Evolutionary conservation across 2,888 invertebrate species (phyloP).

Genomic region (Ophion obscuratus): DNA sequence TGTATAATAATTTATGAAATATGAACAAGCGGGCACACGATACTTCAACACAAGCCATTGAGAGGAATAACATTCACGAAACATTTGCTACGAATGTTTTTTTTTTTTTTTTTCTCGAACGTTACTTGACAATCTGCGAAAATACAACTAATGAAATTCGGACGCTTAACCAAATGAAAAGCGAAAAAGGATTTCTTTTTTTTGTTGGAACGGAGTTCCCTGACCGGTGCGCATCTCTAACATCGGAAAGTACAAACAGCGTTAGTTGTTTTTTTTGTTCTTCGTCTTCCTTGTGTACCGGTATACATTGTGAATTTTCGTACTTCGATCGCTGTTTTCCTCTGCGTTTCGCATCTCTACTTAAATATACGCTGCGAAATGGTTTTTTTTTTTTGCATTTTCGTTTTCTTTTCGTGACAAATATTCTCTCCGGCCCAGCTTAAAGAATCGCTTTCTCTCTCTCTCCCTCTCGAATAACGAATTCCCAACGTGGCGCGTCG

Average conservation of each 20-base stretch:
- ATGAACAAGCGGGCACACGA: too few species aligned
- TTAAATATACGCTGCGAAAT: constrained; percentile 61
- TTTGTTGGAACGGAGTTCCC: constrained; percentile 75
- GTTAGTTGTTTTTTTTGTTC: constrained; percentile 73
- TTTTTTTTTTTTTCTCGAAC: too few species aligned
- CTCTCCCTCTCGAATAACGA: constrained; percentile 45
- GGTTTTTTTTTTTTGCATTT: constrained; percentile 43
- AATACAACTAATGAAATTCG: too few species aligned
- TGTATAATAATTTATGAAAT: too few species aligned
- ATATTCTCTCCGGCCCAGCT: constrained; percentile 67
- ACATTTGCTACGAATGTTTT: too few species aligned
- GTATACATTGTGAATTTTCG: constrained; percentile 79
- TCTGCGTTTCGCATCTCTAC: constrained; percentile 30
- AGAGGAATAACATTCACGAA: too few species aligned
- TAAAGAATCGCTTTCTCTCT: constrained; percentile 68
- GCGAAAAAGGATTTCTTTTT: constrained; percentile 6
- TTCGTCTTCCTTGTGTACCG: not conserved
- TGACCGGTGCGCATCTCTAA: constrained; percentile 80
- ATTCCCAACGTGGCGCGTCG: constrained; percentile 73
- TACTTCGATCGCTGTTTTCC: constrained; percentile 74
- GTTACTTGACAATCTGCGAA: too few species aligned
- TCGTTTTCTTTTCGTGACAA: constrained; percentile 67
- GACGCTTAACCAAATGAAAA: too few species aligned
- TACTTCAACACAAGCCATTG: too few species aligned
- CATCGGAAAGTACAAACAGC: constrained; percentile 81